A percentile compares a stretch with the other conserved stretches of the same genome.
These are phyloP conservation scores for Harpalus rubripes DNA, from an alignment of 2,888 invertebrate genomes.

Conservation along the genomic window DNA sequence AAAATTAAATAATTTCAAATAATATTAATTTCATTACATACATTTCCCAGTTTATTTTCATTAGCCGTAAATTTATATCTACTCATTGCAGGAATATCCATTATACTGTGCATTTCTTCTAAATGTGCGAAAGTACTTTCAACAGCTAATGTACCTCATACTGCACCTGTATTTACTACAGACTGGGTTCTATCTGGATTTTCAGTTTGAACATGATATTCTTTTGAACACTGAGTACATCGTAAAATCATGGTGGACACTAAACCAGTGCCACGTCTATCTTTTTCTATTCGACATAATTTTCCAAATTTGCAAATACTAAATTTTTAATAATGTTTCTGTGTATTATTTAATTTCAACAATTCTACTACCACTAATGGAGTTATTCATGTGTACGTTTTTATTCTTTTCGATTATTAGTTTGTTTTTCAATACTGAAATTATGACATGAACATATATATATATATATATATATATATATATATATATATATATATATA, in stretches of 20 bases:
- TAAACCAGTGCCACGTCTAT: not conserved
- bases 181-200: constrained; percentile 26
- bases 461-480: too few relatives aligned
- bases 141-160: constrained; percentile 51
- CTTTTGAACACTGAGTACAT: constrained; percentile 23
- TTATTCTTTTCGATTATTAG: not conserved
- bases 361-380: not conserved
- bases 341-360: constrained; percentile 2
- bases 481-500: too few relatives aligned
- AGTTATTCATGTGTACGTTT: constrained; percentile 1
- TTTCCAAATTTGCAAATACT: not conserved
- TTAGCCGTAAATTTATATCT: not conserved
- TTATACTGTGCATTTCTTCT: constrained; percentile 7
- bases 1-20: not conserved
- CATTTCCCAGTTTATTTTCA: constrained; percentile 32
- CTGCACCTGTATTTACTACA: constrained; percentile 48
- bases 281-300: not conserved
- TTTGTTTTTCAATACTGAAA: constrained; percentile 12
- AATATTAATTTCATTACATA: constrained; percentile 2
- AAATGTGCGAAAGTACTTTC: constrained; percentile 46
- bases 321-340: not conserved
- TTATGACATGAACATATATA: too few relatives aligned
- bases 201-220: not conserved
- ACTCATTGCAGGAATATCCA: constrained; percentile 55
- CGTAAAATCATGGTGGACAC: not conserved